Conservation (phyloP, 1,140 invertebrate genomes). For the Philotrypesis tridentata region DNA sequence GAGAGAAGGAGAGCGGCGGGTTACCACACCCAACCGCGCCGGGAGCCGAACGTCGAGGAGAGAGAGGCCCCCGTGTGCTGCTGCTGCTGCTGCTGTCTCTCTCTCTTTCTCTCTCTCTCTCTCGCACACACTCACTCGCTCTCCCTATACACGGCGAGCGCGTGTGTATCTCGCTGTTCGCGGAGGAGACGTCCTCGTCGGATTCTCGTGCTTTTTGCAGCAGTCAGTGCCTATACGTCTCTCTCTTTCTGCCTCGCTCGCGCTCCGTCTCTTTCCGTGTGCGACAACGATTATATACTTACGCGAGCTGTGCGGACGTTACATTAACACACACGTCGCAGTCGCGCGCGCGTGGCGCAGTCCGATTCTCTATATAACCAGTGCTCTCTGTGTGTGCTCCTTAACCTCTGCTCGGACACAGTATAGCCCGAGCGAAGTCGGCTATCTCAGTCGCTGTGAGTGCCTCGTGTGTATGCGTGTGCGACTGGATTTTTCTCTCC, state of each 20-base stretch:
- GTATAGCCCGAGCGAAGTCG: not conserved
- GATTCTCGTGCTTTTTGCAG: not conserved
- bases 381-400: not conserved
- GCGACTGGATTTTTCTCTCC: not conserved
- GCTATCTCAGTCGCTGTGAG: not conserved
- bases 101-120: not conserved
- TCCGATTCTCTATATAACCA: not conserved
- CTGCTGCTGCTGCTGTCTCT: conserved; percentile 7
- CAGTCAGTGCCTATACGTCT: not conserved
- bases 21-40: conserved; percentile 74
- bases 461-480: not conserved
- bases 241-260: too few relatives aligned
- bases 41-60: not conserved
- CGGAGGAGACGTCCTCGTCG: conserved; percentile 13
- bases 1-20: conserved; percentile 58
- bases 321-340: not conserved
- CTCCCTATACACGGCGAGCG: not conserved
- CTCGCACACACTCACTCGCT: too few relatives aligned
- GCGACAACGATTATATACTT: conserved; percentile 1
- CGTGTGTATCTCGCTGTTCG: not conserved
- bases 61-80: conserved; percentile 10
- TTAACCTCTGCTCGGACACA: not conserved
- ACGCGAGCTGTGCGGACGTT: conserved; percentile 3
- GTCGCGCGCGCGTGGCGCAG: conserved; percentile 4
- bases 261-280: too few relatives aligned